phyloP scores from a whole-genome alignment of 2,888 invertebrate genomes.

The Euplexia lucipara region DNA sequence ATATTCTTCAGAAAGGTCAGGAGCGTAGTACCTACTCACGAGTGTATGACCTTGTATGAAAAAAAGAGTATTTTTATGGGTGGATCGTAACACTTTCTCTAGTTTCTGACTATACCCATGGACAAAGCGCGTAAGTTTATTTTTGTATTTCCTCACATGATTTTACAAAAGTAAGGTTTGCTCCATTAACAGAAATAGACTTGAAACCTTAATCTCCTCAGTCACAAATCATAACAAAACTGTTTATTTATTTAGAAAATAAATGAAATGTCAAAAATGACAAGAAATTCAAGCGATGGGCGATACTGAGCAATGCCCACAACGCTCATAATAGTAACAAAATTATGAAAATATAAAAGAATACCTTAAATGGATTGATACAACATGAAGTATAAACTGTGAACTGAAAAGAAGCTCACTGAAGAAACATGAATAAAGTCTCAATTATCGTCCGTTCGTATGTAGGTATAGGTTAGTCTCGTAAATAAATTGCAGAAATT shows the following conservation, averaged over 20 bases:
- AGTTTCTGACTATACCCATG: too few species aligned
- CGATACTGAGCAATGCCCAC: not conserved
- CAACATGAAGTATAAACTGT: not conserved
- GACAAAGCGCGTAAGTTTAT: too few species aligned
- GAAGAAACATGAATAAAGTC: not conserved
- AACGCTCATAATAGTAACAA: not conserved
- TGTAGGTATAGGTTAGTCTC: not conserved
- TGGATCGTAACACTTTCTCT: too few species aligned
- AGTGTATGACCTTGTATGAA: too few species aligned
- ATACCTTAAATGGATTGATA: slow-evolving; percentile 1
- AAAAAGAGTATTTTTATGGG: too few species aligned
- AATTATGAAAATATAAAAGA: slow-evolving; percentile 5
- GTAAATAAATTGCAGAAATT: not conserved
- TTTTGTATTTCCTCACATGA: too few species aligned
- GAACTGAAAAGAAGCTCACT: not conserved
- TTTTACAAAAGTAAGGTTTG: too few species aligned
- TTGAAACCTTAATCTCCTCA: not conserved
- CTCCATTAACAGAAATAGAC: too few species aligned
- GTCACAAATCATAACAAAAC: not conserved
- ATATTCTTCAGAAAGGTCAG: too few species aligned
- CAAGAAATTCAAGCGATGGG: not conserved
- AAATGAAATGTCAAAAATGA: slow-evolving; percentile 19
- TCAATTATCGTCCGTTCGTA: too few species aligned
- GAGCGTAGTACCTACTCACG: too few species aligned
- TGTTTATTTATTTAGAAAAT: slow-evolving; percentile 8